These are phyloP conservation scores for Tetraodon nigroviridis DNA, from an alignment of 2,113 vertebrate species.

Conservation along the genomic window DNA sequence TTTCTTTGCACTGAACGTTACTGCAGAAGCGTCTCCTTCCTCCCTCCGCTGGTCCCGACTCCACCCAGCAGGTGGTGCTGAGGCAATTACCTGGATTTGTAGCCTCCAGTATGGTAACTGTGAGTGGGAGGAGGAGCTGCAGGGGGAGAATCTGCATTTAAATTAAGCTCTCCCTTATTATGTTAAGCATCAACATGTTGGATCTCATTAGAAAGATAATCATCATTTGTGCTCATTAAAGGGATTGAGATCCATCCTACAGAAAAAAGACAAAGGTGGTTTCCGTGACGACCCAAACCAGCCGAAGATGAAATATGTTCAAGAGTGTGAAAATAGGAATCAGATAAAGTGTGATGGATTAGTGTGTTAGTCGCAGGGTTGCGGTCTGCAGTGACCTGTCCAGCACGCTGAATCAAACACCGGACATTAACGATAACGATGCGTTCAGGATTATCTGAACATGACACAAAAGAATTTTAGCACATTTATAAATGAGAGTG, in stretches of 20 bases:
- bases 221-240: constrained; percentile 55
- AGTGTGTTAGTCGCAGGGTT: constrained; percentile 15
- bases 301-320: constrained; percentile 28
- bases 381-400: constrained; percentile 11
- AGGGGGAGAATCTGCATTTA: constrained; percentile 53
- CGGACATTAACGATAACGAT: background rate
- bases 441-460: too few species aligned
- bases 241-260: constrained; percentile 23
- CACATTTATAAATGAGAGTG: too few species aligned
- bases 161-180: constrained; percentile 58
- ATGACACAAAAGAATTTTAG: too few species aligned
- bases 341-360: constrained; percentile 38
- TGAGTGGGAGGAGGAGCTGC: constrained; percentile 24
- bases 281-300: constrained; percentile 1
- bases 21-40: background rate
- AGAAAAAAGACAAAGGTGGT: constrained; percentile 12
- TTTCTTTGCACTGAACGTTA: background rate
- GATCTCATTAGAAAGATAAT: constrained; percentile 69
- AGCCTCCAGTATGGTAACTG: constrained; percentile 10
- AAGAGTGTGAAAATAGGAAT: constrained; percentile 20
- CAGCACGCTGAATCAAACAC: background rate
- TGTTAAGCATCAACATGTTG: constrained; percentile 65
- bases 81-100: constrained; percentile 45
- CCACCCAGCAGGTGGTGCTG: constrained; percentile 70
- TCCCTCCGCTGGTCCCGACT: constrained; percentile 1